These are phyloP conservation scores for Eubasilissa splendida DNA, from an alignment of 2,888 invertebrate genomes.

Conservation along the genomic window DNA sequence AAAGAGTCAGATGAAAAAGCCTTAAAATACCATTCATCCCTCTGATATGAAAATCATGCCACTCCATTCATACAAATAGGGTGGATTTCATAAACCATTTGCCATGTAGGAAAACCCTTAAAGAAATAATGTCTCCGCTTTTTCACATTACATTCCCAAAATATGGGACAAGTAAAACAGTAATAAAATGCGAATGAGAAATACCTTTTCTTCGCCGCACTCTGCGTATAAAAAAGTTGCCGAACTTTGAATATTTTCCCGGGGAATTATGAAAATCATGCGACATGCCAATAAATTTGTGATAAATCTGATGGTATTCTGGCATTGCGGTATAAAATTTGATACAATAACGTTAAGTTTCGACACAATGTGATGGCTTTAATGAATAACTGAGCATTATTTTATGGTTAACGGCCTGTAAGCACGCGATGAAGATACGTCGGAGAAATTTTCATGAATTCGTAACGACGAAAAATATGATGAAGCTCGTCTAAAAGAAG, in stretches of 20 bases:
- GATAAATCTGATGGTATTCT: not conserved
- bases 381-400: constrained; percentile 21
- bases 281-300: not conserved
- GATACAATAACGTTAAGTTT: not conserved
- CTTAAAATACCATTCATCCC: no score
- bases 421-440: constrained; percentile 11
- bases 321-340: not conserved
- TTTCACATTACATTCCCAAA: not conserved
- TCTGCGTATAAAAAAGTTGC: not conserved
- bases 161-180: not conserved
- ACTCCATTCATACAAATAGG: no score
- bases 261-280: constrained; percentile 2
- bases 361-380: constrained; percentile 18
- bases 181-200: not conserved
- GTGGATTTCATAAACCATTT: no score
- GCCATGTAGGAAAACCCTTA: no score
- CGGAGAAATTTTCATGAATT: not conserved
- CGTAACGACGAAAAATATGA: not conserved
- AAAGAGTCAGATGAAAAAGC: no score
- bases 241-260: constrained; percentile 6
- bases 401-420: not conserved
- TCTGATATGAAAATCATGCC: no score
- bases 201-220: not conserved
- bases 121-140: no score
- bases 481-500: no score